These are phyloP conservation scores for Drosophila neotestacea DNA, from an alignment of 2,888 invertebrate species.

Conservation along the genomic window DNA sequence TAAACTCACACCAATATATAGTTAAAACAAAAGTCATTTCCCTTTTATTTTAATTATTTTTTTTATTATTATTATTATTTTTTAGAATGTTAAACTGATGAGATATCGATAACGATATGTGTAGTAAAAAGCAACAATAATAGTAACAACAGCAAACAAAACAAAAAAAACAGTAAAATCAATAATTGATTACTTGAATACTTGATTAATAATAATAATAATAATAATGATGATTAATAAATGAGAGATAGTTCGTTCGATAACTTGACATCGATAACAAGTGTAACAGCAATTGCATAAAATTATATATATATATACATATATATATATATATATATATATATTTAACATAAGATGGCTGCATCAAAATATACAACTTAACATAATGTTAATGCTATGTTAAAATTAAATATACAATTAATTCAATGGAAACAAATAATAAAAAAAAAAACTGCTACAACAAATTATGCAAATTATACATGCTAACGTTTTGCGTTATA, in stretches of 20 bases:
- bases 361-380: constrained; percentile 25
- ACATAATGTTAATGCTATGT: constrained; percentile 42
- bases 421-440: constrained; percentile 39
- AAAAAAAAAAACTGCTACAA: constrained; percentile 16
- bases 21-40: constrained; percentile 36
- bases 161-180: not conserved
- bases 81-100: constrained; percentile 13
- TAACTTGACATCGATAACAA: constrained; percentile 14
- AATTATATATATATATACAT: not conserved
- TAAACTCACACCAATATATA: constrained; percentile 12
- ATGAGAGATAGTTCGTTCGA: constrained; percentile 9
- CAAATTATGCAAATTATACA: constrained; percentile 20
- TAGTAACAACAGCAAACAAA: not conserved
- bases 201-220: constrained; percentile 1
- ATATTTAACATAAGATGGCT: constrained; percentile 27
- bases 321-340: not conserved
- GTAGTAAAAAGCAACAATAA: constrained; percentile 15
- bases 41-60: constrained; percentile 19
- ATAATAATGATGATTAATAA: not conserved
- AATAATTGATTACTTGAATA: constrained; percentile 6
- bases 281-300: constrained; percentile 19
- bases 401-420: constrained; percentile 29
- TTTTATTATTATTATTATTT: constrained; percentile 17
- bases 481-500: constrained; percentile 46
- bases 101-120: constrained; percentile 11